phyloP scores from a whole-genome alignment of 2,888 invertebrate genomes.

The Leucophenga montana region DNA sequence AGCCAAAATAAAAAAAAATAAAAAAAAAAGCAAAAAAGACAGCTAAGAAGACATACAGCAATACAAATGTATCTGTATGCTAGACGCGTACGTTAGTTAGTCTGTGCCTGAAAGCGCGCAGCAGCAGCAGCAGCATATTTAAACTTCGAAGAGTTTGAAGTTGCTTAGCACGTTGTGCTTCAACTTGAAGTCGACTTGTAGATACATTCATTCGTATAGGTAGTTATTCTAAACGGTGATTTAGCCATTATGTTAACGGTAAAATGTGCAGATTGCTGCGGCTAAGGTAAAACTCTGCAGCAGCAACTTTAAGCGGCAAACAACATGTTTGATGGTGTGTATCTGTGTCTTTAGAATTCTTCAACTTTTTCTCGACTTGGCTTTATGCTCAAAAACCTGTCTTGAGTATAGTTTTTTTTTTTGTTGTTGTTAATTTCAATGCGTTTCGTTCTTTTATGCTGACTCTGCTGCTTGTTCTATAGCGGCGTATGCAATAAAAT shows the following conservation, averaged over 20 bases:
- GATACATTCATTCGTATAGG: slow-evolving; percentile 30
- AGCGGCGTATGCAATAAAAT: slow-evolving; percentile 22
- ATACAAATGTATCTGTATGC: no score
- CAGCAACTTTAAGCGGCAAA: slow-evolving; percentile 2
- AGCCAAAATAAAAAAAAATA: neutral
- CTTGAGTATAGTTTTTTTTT: slow-evolving; percentile 5
- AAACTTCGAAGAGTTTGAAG: neutral
- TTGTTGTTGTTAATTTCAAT: neutral
- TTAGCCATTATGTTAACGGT: slow-evolving; percentile 68
- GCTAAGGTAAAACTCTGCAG: slow-evolving; percentile 23
- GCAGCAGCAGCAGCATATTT: no score
- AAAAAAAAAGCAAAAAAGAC: no score
- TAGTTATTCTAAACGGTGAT: slow-evolving; percentile 61
- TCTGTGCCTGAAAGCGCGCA: neutral
- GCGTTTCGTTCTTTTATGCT: slow-evolving; percentile 35
- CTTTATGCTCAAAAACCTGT: neutral
- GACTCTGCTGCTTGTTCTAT: slow-evolving; percentile 27
- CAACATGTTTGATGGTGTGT: slow-evolving; percentile 4
- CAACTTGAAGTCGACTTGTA: neutral
- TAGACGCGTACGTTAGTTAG: no score
- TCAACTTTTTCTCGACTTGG: no score
- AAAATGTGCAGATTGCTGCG: slow-evolving; percentile 59
- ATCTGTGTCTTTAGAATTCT: slow-evolving; percentile 16
- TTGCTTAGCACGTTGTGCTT: slow-evolving; percentile 15
- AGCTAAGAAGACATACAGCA: no score